Evolutionary conservation across 1,140 invertebrate species (phyloP), one percentile per base, ranked within the genome.

Genomic region (Caenorhabditis briggsae): DNA sequence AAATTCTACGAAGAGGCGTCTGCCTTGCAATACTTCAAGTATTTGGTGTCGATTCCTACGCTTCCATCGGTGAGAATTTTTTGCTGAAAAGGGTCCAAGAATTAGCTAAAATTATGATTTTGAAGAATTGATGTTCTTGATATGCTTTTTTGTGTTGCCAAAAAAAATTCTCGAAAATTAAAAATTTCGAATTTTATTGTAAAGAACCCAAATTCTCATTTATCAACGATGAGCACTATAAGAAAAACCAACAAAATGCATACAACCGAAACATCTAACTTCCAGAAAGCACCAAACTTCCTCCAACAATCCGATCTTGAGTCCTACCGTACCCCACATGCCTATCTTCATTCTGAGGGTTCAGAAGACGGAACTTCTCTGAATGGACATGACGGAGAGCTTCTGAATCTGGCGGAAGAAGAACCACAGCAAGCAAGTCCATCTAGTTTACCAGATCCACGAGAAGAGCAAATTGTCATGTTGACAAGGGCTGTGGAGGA

Each of bases 21-120:
- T 90, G 97, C 95, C 90, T 94, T 99, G 90, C 98, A 99, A 93
- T 99, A 99, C 94, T 99, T 99, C 93, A 96, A 97, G 92, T 96
- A 97, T 93, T 94, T 99, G 58, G 96, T 99, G 86, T 96, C 96
- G 84, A 95, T 99, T 90, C 97, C 97, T 14, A 94, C 95, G 23
- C 94, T 99, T 90, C 97, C 97, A 16, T 96, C 97, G 92, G 96
- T 96, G 48, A 65, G 53, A 25, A 65, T n/a, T n/a, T n/a, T n/a
- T n/a, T n/a, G n/a, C n/a, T n/a, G n/a, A n/a, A n/a, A n/a, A n/a
- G n/a, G n/a, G n/a, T n/a, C n/a, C n/a, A n/a, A n/a, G n/a, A n/a
- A n/a, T n/a, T n/a, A n/a, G n/a, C n/a, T n/a, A n/a, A n/a, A n/a
- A n/a, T n/a, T n/a, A n/a, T n/a, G n/a, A n/a, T n/a, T n/a, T n/a